A percentile compares a stretch with the other conserved stretches of the same genome.
phyloP scores from a whole-genome alignment of 2,888 invertebrate genomes.

The Drosophila anomelani region DNA sequence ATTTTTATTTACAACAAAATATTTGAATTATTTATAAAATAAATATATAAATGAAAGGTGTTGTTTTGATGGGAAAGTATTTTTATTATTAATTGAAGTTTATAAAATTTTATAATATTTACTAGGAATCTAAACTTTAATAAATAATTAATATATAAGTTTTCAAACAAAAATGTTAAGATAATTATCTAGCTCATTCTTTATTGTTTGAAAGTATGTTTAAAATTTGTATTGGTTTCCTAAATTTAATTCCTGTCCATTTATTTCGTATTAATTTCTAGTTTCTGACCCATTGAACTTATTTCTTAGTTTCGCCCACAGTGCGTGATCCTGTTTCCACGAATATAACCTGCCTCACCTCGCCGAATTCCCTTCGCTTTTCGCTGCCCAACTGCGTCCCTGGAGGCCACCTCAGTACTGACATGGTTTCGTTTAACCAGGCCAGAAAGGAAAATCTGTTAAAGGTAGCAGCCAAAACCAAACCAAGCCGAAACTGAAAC shows the following conservation, averaged over 20 bases:
- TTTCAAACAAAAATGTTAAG: no score
- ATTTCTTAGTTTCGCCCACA: constrained; percentile 24
- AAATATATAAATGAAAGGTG: not conserved
- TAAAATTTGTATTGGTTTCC: not conserved
- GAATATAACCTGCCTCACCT: not conserved
- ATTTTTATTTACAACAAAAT: not conserved
- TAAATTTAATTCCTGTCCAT: no score
- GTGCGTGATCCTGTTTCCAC: constrained; percentile 43
- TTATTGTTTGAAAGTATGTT: not conserved
- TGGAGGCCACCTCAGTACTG: constrained; percentile 39
- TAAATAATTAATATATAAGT: not conserved
- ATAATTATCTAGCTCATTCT: not conserved
- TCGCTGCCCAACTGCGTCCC: constrained; percentile 28
- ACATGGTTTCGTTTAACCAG: constrained; percentile 70
- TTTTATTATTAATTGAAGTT: not conserved
- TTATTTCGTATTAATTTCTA: not conserved
- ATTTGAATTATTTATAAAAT: not conserved
- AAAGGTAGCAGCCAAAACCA: constrained; percentile 54
- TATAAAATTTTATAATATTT: not conserved
- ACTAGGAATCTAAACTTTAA: not conserved
- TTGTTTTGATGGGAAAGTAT: no score
- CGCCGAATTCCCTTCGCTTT: not conserved
- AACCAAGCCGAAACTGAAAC: constrained; percentile 39
- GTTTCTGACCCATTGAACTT: not conserved
- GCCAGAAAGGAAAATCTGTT: constrained; percentile 66